These are phyloP conservation scores for Nomada fucata DNA, from an alignment of 2,888 invertebrate species.

Conservation along the genomic window DNA sequence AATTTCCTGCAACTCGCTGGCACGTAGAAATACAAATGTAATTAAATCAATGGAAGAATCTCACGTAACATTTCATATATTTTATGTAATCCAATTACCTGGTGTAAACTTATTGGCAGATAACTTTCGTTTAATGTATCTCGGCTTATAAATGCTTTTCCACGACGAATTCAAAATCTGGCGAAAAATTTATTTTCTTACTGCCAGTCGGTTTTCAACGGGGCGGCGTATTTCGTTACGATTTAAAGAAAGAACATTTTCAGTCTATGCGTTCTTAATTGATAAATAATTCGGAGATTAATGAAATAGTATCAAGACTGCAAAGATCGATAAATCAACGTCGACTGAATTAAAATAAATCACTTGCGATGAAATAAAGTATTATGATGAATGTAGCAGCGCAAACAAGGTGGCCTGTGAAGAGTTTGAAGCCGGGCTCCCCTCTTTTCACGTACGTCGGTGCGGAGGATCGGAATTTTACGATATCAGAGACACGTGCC, in stretches of 20 bases:
- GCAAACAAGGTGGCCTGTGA: slow-evolving; percentile 79
- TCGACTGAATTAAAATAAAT: background rate
- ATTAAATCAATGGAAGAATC: no score
- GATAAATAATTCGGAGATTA: no score
- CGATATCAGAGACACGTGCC: slow-evolving; percentile 79
- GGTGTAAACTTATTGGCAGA: no score
- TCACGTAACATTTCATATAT: no score
- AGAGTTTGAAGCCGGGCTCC: slow-evolving; percentile 80
- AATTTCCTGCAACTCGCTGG: no score
- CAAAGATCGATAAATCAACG: background rate
- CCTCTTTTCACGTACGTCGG: slow-evolving; percentile 82
- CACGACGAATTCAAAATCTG: background rate
- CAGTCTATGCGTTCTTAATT: background rate
- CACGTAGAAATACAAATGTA: no score
- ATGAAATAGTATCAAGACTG: background rate
- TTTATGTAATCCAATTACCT: no score
- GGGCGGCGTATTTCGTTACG: background rate
- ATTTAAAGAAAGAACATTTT: background rate
- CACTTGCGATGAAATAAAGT: slow-evolving; percentile 11
- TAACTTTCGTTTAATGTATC: background rate
- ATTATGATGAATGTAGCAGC: slow-evolving; percentile 41
- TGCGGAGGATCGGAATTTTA: slow-evolving; percentile 81
- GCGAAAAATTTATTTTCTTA: background rate
- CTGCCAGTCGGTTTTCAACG: background rate
- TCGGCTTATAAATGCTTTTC: background rate